A percentile compares a stretch with the other conserved stretches of the same genome.
Conservation (phyloP, 2,113 vertebrate species). For the Ariopsis seemanni region DNA sequence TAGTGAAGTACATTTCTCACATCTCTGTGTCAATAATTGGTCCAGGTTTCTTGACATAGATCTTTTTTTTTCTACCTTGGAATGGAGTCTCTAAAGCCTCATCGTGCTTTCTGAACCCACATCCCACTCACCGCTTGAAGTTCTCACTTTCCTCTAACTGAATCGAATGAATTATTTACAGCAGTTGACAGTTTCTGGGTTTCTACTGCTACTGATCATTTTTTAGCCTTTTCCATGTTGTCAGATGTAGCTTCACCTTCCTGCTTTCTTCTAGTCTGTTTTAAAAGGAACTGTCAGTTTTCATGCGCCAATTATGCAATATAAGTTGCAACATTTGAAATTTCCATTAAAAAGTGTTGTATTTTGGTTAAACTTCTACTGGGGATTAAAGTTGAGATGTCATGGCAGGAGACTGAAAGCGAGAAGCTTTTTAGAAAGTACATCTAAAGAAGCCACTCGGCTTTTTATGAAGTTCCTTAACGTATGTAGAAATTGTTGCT, state of each 20-base stretch:
- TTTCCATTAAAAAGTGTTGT: background rate
- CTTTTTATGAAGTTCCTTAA: slow-evolving; percentile 26
- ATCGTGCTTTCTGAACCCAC: slow-evolving; percentile 30
- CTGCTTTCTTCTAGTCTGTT: background rate
- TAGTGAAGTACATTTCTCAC: slow-evolving; percentile 25
- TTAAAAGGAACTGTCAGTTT: slow-evolving; percentile 3
- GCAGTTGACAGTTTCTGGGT: slow-evolving; percentile 23
- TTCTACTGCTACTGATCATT: slow-evolving; percentile 29
- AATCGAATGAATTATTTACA: slow-evolving; percentile 49
- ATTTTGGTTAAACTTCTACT: slow-evolving; percentile 29
- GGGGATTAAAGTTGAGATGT: slow-evolving; percentile 31
- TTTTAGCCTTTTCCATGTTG: slow-evolving; percentile 1
- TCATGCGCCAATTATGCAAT: background rate
- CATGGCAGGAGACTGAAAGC: slow-evolving; percentile 31
- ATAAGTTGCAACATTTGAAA: background rate
- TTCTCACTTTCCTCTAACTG: slow-evolving; percentile 31
- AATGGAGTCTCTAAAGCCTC: slow-evolving; percentile 24
- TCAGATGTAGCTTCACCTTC: slow-evolving; percentile 21
- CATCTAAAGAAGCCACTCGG: slow-evolving; percentile 23
- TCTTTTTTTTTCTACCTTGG: slow-evolving; percentile 23
- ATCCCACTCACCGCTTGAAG: slow-evolving; percentile 44
- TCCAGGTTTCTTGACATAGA: slow-evolving; percentile 30
- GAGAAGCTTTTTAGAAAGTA: slow-evolving; percentile 39
- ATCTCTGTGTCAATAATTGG: slow-evolving; percentile 39
- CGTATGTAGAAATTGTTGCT: background rate